phyloP scores from a whole-genome alignment of 1,140 invertebrate species.

The Drosophila pseudoobscura region DNA sequence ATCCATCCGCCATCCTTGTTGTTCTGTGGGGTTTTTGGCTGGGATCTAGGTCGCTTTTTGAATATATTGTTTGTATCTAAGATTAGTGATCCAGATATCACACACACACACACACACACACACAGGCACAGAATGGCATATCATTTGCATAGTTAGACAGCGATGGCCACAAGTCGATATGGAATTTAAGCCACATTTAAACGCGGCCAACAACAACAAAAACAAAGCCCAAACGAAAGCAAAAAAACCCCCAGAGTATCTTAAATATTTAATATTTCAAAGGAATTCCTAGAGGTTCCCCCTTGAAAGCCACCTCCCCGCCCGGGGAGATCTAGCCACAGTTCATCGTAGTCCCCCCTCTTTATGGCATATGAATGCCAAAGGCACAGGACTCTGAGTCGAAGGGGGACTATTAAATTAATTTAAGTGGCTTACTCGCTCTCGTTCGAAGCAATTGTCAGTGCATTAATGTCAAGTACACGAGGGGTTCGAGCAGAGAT shows the following conservation, averaged over 20 bases:
- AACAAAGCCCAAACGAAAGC: conserved; percentile 5
- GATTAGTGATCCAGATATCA: conserved; percentile 73
- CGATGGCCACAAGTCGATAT: conserved; percentile 32
- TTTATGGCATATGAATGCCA: conserved; percentile 7
- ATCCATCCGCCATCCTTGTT: conserved; percentile 63
- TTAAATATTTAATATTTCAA: too few relatives aligned
- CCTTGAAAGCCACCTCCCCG: too few relatives aligned
- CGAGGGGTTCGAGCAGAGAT: conserved; percentile 2
- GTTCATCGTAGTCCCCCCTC: too few relatives aligned
- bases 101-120: conserved; percentile 61
- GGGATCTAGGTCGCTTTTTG: conserved; percentile 79
- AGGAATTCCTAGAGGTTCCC: too few relatives aligned
- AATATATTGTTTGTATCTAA: conserved; percentile 80
- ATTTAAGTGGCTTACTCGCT: conserved; percentile 67
- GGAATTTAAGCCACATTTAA: conserved; percentile 40
- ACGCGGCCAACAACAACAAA: conserved; percentile 10
- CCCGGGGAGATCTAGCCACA: too few relatives aligned
- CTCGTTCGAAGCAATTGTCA: conserved; percentile 66
- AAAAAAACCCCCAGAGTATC: too few relatives aligned
- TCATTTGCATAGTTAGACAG: conserved; percentile 48
- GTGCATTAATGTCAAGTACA: conserved; percentile 62
- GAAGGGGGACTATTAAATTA: conserved; percentile 53
- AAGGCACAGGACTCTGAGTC: conserved; percentile 13
- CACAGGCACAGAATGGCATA: conserved; percentile 21
- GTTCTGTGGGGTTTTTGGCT: conserved; percentile 31